phyloP scores from a whole-genome alignment of 1,140 invertebrate species.

The Tetramorium alpestre region DNA sequence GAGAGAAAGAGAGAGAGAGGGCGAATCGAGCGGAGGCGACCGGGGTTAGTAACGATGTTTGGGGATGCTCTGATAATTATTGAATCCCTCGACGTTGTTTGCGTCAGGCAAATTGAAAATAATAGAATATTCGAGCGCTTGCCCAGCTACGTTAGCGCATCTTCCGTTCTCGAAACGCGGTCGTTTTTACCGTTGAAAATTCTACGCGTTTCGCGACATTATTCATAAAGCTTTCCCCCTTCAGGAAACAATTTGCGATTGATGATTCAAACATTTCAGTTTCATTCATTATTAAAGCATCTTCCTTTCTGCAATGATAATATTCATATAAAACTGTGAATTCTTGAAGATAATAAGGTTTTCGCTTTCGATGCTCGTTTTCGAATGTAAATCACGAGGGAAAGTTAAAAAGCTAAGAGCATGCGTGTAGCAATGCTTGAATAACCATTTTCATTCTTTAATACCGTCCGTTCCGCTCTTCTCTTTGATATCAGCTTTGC shows the following conservation, averaged over 20 bases:
- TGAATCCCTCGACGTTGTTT: slow-evolving; percentile 78
- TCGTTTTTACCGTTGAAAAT: background rate
- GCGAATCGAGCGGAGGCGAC: slow-evolving; percentile 54
- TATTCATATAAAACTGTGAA: background rate
- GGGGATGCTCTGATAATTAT: slow-evolving; percentile 81
- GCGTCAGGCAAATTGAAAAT: slow-evolving; percentile 78
- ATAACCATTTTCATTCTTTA: slow-evolving; percentile 46
- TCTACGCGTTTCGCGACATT: background rate
- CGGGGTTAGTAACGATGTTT: slow-evolving; percentile 79
- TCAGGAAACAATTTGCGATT: background rate
- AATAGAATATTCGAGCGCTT: slow-evolving; percentile 74
- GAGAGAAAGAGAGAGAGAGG: slow-evolving; percentile 8
- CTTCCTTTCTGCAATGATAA: background rate
- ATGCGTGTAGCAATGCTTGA: background rate
- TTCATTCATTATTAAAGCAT: background rate
- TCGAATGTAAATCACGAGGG: background rate
- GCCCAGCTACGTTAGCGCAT: background rate
- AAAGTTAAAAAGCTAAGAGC: slow-evolving; percentile 3
- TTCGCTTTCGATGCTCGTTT: background rate
- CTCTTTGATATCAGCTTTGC: background rate
- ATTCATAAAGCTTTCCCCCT: background rate
- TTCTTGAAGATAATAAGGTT: background rate
- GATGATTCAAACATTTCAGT: background rate
- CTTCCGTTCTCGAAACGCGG: slow-evolving; percentile 17
- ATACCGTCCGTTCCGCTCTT: slow-evolving; percentile 1